Conservation (phyloP, 2,888 invertebrate species). For the Yponomeuta sedellus region DNA sequence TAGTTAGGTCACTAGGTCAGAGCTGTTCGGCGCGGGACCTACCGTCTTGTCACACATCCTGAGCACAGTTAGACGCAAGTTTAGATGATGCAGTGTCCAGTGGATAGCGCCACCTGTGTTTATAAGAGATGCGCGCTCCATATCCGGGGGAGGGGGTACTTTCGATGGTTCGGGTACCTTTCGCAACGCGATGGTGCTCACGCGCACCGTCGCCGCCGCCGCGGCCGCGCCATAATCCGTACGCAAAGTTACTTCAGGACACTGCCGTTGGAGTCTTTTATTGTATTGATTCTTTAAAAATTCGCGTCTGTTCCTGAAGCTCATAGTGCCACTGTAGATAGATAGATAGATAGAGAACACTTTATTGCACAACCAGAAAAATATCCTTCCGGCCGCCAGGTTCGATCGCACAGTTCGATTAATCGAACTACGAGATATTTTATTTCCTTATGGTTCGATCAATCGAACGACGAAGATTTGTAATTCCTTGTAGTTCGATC, state of each 20-base stretch:
- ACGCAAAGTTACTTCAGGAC: not conserved
- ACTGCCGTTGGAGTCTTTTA: not conserved
- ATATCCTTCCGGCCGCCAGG: too few species aligned
- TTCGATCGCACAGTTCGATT: too few species aligned
- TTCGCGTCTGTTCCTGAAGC: too few species aligned
- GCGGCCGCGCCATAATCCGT: not conserved
- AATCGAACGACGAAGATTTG: too few species aligned
- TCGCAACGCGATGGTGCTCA: slow-evolving; percentile 41
- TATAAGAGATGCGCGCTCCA: slow-evolving; percentile 70
- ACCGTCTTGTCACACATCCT: slow-evolving; percentile 71
- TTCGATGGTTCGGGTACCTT: slow-evolving; percentile 69
- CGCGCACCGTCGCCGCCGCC: slow-evolving; percentile 10
- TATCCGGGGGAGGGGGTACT: slow-evolving; percentile 73
- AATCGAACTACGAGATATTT: too few species aligned
- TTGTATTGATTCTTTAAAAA: not conserved
- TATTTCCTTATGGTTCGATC: too few species aligned
- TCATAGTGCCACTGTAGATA: too few species aligned
- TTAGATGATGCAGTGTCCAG: slow-evolving; percentile 66
- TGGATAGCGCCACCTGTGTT: slow-evolving; percentile 62
- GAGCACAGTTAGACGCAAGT: slow-evolving; percentile 51
- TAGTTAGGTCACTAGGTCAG: slow-evolving; percentile 40
- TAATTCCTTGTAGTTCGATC: too few species aligned
- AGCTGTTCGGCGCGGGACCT: slow-evolving; percentile 36
- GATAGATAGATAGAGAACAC: too few species aligned
- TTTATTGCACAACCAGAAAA: too few species aligned